Conservation (phyloP, 2,113 vertebrate genomes). For the Pleuronectes platessa region DNA sequence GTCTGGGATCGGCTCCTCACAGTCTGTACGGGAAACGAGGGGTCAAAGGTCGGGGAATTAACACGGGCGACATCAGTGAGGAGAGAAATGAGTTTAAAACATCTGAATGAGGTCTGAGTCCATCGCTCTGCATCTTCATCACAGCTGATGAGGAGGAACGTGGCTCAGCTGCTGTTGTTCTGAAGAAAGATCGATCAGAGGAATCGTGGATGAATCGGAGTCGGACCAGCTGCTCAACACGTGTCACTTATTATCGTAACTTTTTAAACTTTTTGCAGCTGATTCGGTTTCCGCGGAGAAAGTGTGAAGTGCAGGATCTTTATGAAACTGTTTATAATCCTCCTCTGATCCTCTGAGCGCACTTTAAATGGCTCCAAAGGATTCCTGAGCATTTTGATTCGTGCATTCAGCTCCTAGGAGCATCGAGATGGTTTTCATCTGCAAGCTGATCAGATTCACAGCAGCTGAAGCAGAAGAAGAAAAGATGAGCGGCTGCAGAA, state of each 20-base stretch:
- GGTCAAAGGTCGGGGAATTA: constrained; percentile 38
- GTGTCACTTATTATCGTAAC: neutral
- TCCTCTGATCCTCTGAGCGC: constrained; percentile 41
- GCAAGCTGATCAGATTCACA: no score
- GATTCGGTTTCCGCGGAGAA: constrained; percentile 23
- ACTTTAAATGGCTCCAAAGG: constrained; percentile 25
- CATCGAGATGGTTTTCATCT: no score
- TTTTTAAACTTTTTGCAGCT: constrained; percentile 10
- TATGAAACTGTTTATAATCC: constrained; percentile 43
- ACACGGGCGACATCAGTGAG: constrained; percentile 1
- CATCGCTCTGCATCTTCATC: neutral
- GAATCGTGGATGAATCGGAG: constrained; percentile 9
- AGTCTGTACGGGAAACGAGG: constrained; percentile 64
- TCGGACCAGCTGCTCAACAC: neutral
- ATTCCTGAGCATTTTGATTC: constrained; percentile 28
- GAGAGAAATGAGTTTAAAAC: constrained; percentile 14
- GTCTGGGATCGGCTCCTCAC: constrained; percentile 88
- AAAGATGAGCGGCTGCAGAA: no score
- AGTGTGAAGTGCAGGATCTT: constrained; percentile 28
- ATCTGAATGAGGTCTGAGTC: constrained; percentile 16
- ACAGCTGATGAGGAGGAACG: constrained; percentile 36
- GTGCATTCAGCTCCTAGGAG: neutral
- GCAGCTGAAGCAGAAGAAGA: no score
- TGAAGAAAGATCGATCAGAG: constrained; percentile 15
- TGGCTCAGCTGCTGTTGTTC: constrained; percentile 3